Evolutionary conservation across 2,797 vertebrate species (phyloP), one percentile per base, ranked within the genome.

Genomic region (Anas georgica): DNA sequence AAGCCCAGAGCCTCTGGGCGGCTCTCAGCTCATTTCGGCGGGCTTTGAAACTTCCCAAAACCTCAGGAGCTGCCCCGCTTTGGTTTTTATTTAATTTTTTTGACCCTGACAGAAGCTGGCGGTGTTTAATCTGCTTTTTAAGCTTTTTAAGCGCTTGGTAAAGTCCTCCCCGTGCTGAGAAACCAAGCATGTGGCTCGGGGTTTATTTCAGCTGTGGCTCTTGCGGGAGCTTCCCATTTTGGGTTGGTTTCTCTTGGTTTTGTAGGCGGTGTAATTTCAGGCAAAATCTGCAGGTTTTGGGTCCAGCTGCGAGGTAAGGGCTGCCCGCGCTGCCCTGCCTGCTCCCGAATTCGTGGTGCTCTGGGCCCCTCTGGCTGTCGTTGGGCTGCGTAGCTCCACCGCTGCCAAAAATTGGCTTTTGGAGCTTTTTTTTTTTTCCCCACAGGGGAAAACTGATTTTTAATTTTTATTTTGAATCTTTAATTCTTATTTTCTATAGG

Each of bases 281-380:
- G 18, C 17, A 3, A 1, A n/a, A 54, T 15, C 3, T 2, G 21
- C 2, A 1, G 4, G 10, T 14, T 22, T 31, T 29, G 29, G 9
- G 29, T 31, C 54, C 29, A 55, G 50, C 52, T 35, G 52, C 26
- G 7, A 58, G 35, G 59, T 35, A 6, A 35, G 3, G 0, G 35
- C 26, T 10, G 6, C 43, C 14, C 0, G 1, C 29, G 50, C 37
- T 2, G 0, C 41, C 58, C 28, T n/a, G 2, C 10, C 1, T 8
- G 54, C 54, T 55, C 52, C 52, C 16, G 16, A 29, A 52, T 52
- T 28, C 14, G 14, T 28, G 50, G 26, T 54, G 52, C 52, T 29
- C 16, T 54, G 26, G 52, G 28, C 52, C 52, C 52, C 52, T 54
- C 52, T 54, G 52, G 52, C 52, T 54, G 52, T 29, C 28, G 9